Conservation (phyloP, 2,888 invertebrate species). For the Lymantria dispar region DNA sequence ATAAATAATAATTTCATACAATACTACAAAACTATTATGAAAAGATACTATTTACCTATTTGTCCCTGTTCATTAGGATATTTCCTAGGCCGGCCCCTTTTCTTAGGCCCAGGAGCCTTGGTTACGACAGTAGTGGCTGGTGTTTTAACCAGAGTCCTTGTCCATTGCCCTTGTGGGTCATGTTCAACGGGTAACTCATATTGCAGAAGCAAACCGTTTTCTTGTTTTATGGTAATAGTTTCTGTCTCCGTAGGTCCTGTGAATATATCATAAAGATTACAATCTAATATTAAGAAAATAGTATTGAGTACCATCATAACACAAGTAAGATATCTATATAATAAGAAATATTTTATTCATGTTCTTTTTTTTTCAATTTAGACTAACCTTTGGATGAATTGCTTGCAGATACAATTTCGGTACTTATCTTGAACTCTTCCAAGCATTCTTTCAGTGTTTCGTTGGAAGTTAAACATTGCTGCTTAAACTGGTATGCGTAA, state of each 20-base stretch:
- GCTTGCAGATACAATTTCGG: slow-evolving; percentile 54
- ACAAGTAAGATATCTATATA: background rate
- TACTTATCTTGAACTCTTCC: slow-evolving; percentile 69
- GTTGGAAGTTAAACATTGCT: slow-evolving; percentile 74
- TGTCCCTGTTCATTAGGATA: slow-evolving; percentile 75
- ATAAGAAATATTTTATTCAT: background rate
- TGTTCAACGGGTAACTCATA: slow-evolving; percentile 77
- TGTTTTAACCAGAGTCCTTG: slow-evolving; percentile 55
- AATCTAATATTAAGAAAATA: background rate
- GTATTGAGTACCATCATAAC: background rate
- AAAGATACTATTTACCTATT: slow-evolving; percentile 54
- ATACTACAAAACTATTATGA: too few species aligned
- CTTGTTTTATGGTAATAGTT: slow-evolving; percentile 78
- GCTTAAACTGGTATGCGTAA: slow-evolving; percentile 75
- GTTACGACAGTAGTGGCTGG: slow-evolving; percentile 60
- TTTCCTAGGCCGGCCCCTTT: slow-evolving; percentile 72
- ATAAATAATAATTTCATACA: too few species aligned
- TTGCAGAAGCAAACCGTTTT: slow-evolving; percentile 73
- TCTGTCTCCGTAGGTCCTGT: slow-evolving; percentile 57
- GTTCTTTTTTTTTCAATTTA: too few species aligned
- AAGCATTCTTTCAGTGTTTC: slow-evolving; percentile 77
- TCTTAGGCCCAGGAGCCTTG: slow-evolving; percentile 65
- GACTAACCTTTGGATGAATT: slow-evolving; percentile 53
- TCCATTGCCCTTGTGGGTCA: slow-evolving; percentile 67
- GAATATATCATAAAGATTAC: slow-evolving; percentile 8